Percentiles rank a stretch among this genome's conserved stretches.
These are phyloP conservation scores for Listrodromus nycthemerus DNA, from an alignment of 2,888 invertebrate species.

Conservation along the genomic window DNA sequence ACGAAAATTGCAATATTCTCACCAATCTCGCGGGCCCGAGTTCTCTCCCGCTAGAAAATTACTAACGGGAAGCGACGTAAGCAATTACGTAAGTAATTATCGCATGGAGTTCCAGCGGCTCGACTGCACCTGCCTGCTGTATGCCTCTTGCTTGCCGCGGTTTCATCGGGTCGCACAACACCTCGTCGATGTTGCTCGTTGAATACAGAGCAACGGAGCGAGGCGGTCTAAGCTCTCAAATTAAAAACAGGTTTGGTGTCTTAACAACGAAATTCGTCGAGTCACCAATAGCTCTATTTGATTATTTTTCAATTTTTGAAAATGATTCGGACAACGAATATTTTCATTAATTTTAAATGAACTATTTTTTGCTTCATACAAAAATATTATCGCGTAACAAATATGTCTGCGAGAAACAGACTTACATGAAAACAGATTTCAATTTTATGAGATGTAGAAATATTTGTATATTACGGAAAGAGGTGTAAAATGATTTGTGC, in stretches of 20 bases:
- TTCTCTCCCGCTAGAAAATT: slow-evolving; percentile 43
- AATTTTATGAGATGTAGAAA: too few relatives aligned
- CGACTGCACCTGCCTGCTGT: slow-evolving; percentile 13
- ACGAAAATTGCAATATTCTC: slow-evolving; percentile 59
- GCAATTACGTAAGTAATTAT: slow-evolving; percentile 61
- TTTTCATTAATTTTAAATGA: slow-evolving; percentile 10
- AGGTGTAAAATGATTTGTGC: too few relatives aligned
- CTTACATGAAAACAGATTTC: too few relatives aligned
- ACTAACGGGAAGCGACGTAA: slow-evolving; percentile 44
- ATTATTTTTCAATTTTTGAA: background rate
- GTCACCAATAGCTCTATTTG: background rate
- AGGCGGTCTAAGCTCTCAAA: slow-evolving; percentile 7
- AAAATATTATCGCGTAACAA: too few relatives aligned
- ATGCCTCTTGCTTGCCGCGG: slow-evolving; percentile 15
- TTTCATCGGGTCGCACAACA: slow-evolving; percentile 16
- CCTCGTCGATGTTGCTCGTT: slow-evolving; percentile 25
- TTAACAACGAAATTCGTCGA: background rate
- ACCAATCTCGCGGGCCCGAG: slow-evolving; percentile 18
- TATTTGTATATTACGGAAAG: too few relatives aligned
- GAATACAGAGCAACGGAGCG: slow-evolving; percentile 23
- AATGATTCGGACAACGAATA: background rate
- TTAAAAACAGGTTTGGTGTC: background rate
- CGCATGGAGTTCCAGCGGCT: slow-evolving; percentile 28
- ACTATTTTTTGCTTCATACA: too few relatives aligned
- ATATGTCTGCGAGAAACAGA: too few relatives aligned